phyloP scores from a whole-genome alignment of 2,113 vertebrate species.

The Symphodus melops region DNA sequence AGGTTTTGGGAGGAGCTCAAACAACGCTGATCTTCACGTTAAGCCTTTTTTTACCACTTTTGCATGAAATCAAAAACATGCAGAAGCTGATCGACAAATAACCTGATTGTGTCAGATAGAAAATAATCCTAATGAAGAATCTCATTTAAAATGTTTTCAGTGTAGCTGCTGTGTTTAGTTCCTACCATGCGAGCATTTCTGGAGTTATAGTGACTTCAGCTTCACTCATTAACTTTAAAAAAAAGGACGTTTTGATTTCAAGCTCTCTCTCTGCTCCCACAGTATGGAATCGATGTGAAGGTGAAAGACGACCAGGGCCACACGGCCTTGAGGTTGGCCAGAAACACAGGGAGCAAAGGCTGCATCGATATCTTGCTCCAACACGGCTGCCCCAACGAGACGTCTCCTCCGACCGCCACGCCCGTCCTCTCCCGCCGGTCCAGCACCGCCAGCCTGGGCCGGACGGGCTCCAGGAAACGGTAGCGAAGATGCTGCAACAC shows the following conservation, averaged over 20 bases:
- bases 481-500: slow-evolving; percentile 49
- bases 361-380: slow-evolving; percentile 92
- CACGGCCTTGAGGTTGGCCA: slow-evolving; percentile 88
- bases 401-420: slow-evolving; percentile 82
- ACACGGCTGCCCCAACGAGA: slow-evolving; percentile 90
- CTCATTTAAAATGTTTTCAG: too few relatives aligned
- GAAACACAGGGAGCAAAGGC: slow-evolving; percentile 88
- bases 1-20: too few relatives aligned
- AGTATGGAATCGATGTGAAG: slow-evolving; percentile 92
- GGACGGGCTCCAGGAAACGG: slow-evolving; percentile 86
- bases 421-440: slow-evolving; percentile 88
- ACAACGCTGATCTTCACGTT: too few relatives aligned
- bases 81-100: too few relatives aligned
- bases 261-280: neutral
- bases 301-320: slow-evolving; percentile 88
- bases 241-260: neutral
- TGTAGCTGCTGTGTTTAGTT: too few relatives aligned
- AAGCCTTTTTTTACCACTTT: too few relatives aligned
- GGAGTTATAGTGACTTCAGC: too few relatives aligned
- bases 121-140: too few relatives aligned
- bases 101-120: too few relatives aligned
- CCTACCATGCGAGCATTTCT: too few relatives aligned
- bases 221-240: too few relatives aligned
- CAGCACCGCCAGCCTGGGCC: slow-evolving; percentile 90
- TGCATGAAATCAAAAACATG: too few relatives aligned